Evolutionary conservation across 2,797 vertebrate species (phyloP), one percentile per base, ranked within the genome.

Genomic region (Botia kubotai): DNA sequence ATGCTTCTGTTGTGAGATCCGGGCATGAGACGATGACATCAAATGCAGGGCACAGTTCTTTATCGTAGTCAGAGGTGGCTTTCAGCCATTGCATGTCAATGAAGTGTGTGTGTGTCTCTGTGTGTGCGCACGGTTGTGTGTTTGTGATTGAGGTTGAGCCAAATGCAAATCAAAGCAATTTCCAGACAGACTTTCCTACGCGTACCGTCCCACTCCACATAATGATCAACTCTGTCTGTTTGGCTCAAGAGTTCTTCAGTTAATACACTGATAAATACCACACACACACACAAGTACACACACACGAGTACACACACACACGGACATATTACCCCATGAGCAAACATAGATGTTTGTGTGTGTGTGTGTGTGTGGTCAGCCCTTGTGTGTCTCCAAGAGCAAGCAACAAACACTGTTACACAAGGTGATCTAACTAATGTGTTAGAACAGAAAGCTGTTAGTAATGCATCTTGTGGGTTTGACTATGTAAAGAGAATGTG

Each of bases 401-500:
- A 29, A 43, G 70, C 36, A 21, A 68, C 13, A 68, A 48, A 48
- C 53, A 60, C 19, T 55, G 6, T 12, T 16, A 21, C 46, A 23
- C 36, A 17, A 10, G 36, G 21, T 88, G 81, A 80, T 90, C 86
- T 93, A 92, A 93, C 92, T 89, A 92, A 88, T 82, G 82, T 89
- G 89, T 91, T 86, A 83, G 81, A 88, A 92, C 90, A 91, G 86
- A 91, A 91, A 91, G 89, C 87, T 89, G 88, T 89, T 93, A 90
- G 90, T 91, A 91, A 93, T 92, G 91, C 85, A 17, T 72, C 72
- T 86, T 86, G 72, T 85, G 88, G 81, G 84, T 70, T 85, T 84
- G 87, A 55, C 85, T 90, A 90, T 91, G 87, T 89, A 93, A 93
- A 91, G 90, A 90, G 90, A 92, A 92, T 92, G 90, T 88, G 86